Percentiles rank a stretch among this genome's conserved stretches.
Conservation (phyloP, 1,140 invertebrate species). For the Agrypnia vestita region DNA sequence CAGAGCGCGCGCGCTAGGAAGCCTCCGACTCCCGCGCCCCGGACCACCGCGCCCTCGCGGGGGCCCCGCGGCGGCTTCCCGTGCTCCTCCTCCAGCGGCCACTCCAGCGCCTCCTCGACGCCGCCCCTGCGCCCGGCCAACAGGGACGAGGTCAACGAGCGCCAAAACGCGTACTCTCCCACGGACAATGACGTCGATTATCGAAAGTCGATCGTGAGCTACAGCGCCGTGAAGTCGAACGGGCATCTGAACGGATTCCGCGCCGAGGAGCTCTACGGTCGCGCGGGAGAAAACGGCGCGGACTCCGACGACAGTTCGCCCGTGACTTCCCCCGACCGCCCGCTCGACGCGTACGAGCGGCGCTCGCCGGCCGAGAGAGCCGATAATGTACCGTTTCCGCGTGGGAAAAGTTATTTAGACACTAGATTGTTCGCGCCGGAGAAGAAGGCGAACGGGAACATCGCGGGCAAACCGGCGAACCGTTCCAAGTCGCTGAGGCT, state of each 20-base stretch:
- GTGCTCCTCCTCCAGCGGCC: constrained; percentile 22
- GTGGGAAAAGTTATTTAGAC: constrained; percentile 54
- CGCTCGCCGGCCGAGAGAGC: constrained; percentile 28
- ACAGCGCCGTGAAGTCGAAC: constrained; percentile 45
- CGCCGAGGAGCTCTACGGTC: constrained; percentile 23
- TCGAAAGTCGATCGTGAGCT: constrained; percentile 52
- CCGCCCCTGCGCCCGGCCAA: constrained; percentile 16
- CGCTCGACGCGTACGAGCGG: constrained; percentile 37
- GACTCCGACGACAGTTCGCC: constrained; percentile 38
- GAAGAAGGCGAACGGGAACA: constrained; percentile 53
- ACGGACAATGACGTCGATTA: constrained; percentile 52
- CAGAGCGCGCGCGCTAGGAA: constrained; percentile 2
- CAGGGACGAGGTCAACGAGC: constrained; percentile 44
- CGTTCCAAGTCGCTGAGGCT: constrained; percentile 72
- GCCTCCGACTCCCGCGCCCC: constrained; percentile 53
- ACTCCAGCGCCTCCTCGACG: too few species aligned
- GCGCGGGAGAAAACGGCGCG: constrained; percentile 22
- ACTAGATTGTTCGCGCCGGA: constrained; percentile 49
- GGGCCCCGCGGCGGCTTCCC: constrained; percentile 19
- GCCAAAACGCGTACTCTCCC: constrained; percentile 41
- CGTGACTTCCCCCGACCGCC: constrained; percentile 25
- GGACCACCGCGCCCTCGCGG: constrained; percentile 34
- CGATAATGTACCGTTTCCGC: constrained; percentile 49
- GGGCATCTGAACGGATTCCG: constrained; percentile 41
- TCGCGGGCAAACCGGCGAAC: constrained; percentile 64